Percentiles rank a stretch among this genome's conserved stretches.
phyloP scores from a whole-genome alignment of 2,888 invertebrate genomes.

The Stenolophus ochropezus region DNA sequence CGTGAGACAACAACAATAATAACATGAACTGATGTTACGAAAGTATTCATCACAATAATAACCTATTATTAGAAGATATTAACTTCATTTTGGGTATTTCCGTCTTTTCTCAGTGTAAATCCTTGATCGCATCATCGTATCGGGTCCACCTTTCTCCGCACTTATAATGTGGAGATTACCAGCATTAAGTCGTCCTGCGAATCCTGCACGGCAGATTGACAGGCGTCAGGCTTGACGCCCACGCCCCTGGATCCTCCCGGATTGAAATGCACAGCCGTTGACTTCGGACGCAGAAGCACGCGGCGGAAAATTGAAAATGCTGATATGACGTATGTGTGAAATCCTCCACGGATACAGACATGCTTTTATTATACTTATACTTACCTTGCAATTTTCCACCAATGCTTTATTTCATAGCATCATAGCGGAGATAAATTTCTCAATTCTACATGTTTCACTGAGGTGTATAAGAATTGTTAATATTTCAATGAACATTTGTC shows the following conservation, averaged over 20 bases:
- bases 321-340: slow-evolving; percentile 67
- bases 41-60: too few relatives aligned
- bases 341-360: background rate
- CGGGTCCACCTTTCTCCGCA: background rate
- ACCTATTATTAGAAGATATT: too few relatives aligned
- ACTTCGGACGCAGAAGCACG: slow-evolving; percentile 59
- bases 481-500: too few relatives aligned
- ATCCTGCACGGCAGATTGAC: slow-evolving; percentile 40
- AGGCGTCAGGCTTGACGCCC: background rate
- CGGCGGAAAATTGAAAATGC: slow-evolving; percentile 70
- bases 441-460: too few relatives aligned
- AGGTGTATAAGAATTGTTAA: too few relatives aligned
- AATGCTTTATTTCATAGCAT: background rate
- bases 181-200: slow-evolving; percentile 66
- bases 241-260: background rate
- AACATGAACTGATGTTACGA: too few relatives aligned
- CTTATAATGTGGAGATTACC: slow-evolving; percentile 65
- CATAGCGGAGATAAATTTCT: too few relatives aligned
- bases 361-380: background rate
- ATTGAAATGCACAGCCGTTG: slow-evolving; percentile 23
- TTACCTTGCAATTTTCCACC: background rate
- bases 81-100: too few relatives aligned
- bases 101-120: too few relatives aligned
- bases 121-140: too few relatives aligned
- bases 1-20: too few relatives aligned